phyloP scores from a whole-genome alignment of 2,888 invertebrate species.

The Syrphus vitripennis region DNA sequence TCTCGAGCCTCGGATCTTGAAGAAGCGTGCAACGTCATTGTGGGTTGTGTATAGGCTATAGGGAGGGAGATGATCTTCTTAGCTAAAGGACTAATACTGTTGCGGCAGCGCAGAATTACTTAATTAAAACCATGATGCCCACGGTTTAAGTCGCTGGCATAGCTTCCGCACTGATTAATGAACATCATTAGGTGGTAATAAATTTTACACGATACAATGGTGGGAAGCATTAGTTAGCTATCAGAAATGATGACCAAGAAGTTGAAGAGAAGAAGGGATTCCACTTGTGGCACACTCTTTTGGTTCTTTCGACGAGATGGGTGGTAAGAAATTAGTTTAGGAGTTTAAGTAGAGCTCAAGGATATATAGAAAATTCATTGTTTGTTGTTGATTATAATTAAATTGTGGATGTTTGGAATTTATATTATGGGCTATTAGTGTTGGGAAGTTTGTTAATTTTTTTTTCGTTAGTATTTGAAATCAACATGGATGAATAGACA shows the following conservation, averaged over 20 bases:
- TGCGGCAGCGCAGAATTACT: slow-evolving; percentile 76
- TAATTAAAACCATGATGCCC: slow-evolving; percentile 78
- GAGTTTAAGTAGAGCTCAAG: slow-evolving; percentile 41
- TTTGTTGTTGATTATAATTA: neutral
- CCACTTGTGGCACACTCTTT: slow-evolving; percentile 28
- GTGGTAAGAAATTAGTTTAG: slow-evolving; percentile 73
- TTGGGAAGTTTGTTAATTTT: neutral
- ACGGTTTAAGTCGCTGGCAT: slow-evolving; percentile 48
- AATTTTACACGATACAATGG: slow-evolving; percentile 75
- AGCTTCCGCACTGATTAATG: slow-evolving; percentile 66
- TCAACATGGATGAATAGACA: too few species aligned
- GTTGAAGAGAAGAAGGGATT: slow-evolving; percentile 69
- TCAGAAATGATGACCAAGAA: neutral
- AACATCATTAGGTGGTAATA: slow-evolving; percentile 77
- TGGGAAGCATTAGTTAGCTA: slow-evolving; percentile 28
- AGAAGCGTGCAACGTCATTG: slow-evolving; percentile 35
- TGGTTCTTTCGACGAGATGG: slow-evolving; percentile 51
- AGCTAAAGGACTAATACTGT: neutral
- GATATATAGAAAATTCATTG: slow-evolving; percentile 15
- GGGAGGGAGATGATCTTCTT: neutral
- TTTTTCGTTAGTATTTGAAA: neutral
- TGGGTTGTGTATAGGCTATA: neutral
- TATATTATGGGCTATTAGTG: neutral
- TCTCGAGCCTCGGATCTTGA: neutral
- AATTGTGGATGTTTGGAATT: neutral